Evolutionary conservation across 35 echinoderm and acorn worm species (phyloP), one percentile per base, ranked within the genome.

Genomic region (Heliocidaris tuberculata): DNA sequence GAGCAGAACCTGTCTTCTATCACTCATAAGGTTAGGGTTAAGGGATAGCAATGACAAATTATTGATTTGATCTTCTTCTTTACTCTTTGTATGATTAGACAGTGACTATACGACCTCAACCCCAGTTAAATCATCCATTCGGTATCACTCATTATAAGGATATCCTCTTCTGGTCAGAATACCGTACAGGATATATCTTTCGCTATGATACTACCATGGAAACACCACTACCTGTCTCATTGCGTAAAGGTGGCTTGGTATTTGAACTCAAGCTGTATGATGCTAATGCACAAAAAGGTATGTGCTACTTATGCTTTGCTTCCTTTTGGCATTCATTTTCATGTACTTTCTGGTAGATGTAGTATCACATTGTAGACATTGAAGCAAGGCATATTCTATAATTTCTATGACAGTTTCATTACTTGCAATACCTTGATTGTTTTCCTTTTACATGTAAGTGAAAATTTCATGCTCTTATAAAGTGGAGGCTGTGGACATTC

Each of bases 221-320:
- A 6, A 24, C 29, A 1, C 24, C 48, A 0, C 31, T 42, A 49
- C 49, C 92, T 24, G 86, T 97, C 11, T 88, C 86, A 87, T 70
- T 96, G 95, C 93, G 93, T 61, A 96, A 94, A 11, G 96, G 95
- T 8, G 96, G 95, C 27, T 61, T 96, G 2, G 61, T 99, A 49
- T 99, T 97, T 96, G 98, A 96, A 70, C 90, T 99, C 2, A 95
- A 96, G 56, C 94, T 96, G 5, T 99, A 99, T 61, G 96, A 97
- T 85, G 65, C 93, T 15, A 31, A 89, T 32, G 61, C 59, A 50
- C 98, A 99, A 88, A 93, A 60, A 94, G 97, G 97, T 98, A 92
- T 92, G 86, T 29, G 16, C 47, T 89, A 7, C 7, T 49, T 96
- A 86, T 32, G 8, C 89, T 42, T n/a, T 15, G 65, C 1, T 42